A percentile compares a stretch with the other conserved stretches of the same genome.
Conservation (phyloP, 2,113 vertebrate species). For the Butorides virescens region DNA sequence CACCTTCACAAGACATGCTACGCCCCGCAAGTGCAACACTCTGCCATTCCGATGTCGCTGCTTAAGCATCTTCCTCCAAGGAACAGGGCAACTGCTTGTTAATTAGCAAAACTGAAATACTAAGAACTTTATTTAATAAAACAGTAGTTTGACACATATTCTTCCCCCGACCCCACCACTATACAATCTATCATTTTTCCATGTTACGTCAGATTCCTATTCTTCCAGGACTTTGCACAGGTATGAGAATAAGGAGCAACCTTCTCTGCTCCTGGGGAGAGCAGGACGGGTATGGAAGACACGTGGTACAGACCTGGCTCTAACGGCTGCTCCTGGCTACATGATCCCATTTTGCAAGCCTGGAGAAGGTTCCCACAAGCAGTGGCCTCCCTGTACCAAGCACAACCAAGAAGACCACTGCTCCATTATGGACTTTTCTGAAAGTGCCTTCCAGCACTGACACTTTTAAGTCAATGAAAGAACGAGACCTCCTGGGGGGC, state of each 20-base stretch:
- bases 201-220: neutral
- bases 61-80: neutral
- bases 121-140: neutral
- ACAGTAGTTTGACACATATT: rapidly evolving
- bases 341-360: neutral
- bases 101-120: neutral
- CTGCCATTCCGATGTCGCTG: neutral
- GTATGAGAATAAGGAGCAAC: rapidly evolving
- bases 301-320: neutral
- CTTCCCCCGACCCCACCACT: rapidly evolving
- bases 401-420: neutral
- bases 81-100: rapidly evolving
- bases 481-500: neutral
- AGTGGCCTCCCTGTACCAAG: neutral
- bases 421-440: neutral
- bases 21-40: neutral
- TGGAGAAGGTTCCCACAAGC: neutral
- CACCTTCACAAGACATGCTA: rapidly evolving
- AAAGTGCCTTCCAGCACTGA: neutral
- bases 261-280: neutral
- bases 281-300: neutral
- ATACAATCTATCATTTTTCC: neutral
- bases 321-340: neutral
- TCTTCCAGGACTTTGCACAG: neutral
- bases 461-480: neutral